A percentile compares a stretch with the other conserved stretches of the same genome.
Evolutionary conservation across 2,113 vertebrate species (phyloP).

Genomic region (Anhinga rufa): DNA sequence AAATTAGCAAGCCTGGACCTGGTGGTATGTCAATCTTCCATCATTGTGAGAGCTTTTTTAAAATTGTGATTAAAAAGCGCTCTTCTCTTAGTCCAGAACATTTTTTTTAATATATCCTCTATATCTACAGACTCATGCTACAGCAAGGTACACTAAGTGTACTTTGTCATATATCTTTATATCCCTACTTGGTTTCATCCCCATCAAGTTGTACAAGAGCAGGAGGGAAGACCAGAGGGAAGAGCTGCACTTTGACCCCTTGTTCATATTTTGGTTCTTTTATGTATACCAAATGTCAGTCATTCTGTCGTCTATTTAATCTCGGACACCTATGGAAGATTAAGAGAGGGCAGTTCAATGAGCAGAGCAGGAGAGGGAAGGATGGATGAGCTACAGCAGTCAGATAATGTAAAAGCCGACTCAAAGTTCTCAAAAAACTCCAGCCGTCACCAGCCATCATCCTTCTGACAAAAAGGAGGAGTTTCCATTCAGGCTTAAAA

Average conservation of each 20-base stretch:
- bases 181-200: constrained; percentile 27
- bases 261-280: constrained; percentile 62
- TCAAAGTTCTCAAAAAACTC: constrained; percentile 45
- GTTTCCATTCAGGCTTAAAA: constrained; percentile 24
- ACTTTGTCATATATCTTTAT: not conserved
- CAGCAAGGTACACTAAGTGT: not conserved
- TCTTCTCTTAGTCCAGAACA: not conserved
- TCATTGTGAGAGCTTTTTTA: not conserved
- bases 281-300: constrained; percentile 56
- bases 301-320: constrained; percentile 55
- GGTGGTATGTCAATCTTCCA: not conserved
- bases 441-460: not conserved
- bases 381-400: constrained; percentile 30
- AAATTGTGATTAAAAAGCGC: not conserved
- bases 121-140: not conserved
- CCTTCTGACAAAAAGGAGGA: constrained; percentile 16
- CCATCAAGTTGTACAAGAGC: constrained; percentile 32
- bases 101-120: not conserved
- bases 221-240: constrained; percentile 49
- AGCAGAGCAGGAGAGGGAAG: constrained; percentile 37
- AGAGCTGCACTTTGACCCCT: constrained; percentile 58
- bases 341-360: constrained; percentile 56
- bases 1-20: not conserved
- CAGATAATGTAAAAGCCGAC: constrained; percentile 31
- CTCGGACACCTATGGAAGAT: constrained; percentile 51